Conservation (phyloP, 2,113 vertebrate species). For the Heteronetta atricapilla region DNA sequence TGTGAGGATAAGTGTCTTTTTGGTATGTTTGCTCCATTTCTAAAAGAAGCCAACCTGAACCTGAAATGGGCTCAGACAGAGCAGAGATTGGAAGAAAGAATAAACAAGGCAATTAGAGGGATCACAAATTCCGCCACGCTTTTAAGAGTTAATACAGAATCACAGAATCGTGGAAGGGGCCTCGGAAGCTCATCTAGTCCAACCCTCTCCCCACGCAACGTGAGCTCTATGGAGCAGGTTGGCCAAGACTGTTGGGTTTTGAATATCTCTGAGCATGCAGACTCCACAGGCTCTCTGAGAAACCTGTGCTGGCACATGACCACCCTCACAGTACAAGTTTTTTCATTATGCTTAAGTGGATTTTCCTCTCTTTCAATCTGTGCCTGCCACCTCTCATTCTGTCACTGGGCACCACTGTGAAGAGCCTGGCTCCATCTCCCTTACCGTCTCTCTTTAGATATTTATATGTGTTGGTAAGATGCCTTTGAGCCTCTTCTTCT, state of each 20-base stretch:
- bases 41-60: not conserved
- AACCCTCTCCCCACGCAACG: not conserved
- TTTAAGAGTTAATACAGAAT: not conserved
- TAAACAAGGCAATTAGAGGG: not conserved
- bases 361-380: not conserved
- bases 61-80: not conserved
- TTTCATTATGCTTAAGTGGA: not conserved
- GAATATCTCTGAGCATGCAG: not conserved
- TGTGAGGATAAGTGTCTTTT: not conserved
- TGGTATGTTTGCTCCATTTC: not conserved
- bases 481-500: not conserved
- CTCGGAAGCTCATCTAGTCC: not conserved
- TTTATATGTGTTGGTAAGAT: not conserved
- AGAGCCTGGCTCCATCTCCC: not conserved
- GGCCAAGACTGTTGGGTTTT: not conserved
- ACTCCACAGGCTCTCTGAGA: not conserved
- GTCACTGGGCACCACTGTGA: accelerated
- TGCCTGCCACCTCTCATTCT: not conserved
- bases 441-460: not conserved
- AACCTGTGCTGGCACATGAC: not conserved
- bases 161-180: not conserved
- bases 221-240: not conserved
- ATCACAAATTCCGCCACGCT: not conserved
- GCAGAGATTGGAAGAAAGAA: not conserved
- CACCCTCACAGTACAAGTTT: not conserved